Base-by-base conservation (phyloP, 2,113 vertebrate species). In the Psilopsiagon aurifrons region DNA sequence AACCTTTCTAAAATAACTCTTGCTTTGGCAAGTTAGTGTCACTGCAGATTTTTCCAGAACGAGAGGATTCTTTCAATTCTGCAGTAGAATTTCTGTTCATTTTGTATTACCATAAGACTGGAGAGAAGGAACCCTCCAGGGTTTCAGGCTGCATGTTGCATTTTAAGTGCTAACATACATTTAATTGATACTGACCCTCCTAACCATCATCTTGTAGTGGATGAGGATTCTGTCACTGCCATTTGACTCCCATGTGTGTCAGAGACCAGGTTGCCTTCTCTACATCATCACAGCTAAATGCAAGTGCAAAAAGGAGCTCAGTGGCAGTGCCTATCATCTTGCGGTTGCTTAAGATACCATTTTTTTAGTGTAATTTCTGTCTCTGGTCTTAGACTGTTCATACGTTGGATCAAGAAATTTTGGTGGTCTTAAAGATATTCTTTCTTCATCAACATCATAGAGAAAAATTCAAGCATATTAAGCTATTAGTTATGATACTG, bases 1-100 rank as follows among this genome's bases (percentile, higher is more conserved):
- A 87, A 37, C 29, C n/a, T 60, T 78, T 92, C 86, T 91, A 84
- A 96, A 92, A 52, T 96, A 92, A 86, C 41, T 62, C 52, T 83
- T 89, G 49, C 57, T 86, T 94, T 95, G 74, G 49, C 54, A 96
- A 97, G 71, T 93, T 82, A 87, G 73, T 51, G 28, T 68, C 78
- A 82, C 4, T 6, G 74, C 51, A 89, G 41, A 28, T 92, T 94
- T 91, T 95, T 73, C 24, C 24, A 5, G 24, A 39, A 97, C 88
- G 64, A 31, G 79, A 86, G 17, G 43, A 84, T 92, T 89, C 83
- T 96, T 92, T 86, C 60, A 85, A 15, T 95, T 94, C 84, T 83
- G 33, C 51, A 92, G 80, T 68, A 60, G 44, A 67, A 78, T 86
- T 95, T 75, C 62, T 78, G 43, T 86, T 68, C 77, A 64, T 86